Base-by-base conservation (phyloP, 1,140 invertebrate species). In the Trichonephila inaurata region DNA sequence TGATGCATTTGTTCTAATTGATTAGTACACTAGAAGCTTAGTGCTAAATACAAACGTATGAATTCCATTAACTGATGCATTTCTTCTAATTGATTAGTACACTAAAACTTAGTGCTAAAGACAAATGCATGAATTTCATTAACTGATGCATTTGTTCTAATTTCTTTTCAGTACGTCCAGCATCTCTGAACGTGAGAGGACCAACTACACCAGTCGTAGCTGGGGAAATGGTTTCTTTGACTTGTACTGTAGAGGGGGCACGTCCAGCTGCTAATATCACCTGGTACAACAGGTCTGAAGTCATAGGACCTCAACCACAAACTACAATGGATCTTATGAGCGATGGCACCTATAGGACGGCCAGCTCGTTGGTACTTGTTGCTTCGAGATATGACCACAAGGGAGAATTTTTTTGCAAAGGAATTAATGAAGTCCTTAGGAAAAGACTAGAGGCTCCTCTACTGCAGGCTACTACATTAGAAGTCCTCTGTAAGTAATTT, bases 211-310 rank as follows among this genome's bases (percentile, higher is more conserved):
- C 95, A 12, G 95, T 95, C 3, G 95, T 95, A 1, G 94, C 95
- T 19, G 95, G 95, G 24, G 95, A 95, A 85, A 95, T 95, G 94
- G 95, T 95, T 0, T 94, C 95, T 16, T 61, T 95, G 18, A 95
- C 94, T 1, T 95, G 95, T 77, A 94, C 92, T 0, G 95, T 95
- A 1, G 95, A 95, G 66, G 95, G 95, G 14, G 95, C 95, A 12
- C 69, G 95, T 91, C 95, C 95, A 28, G 94, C 95, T 10, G 95
- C 95, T 24, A 95, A 95, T 58, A 95, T 95, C 72, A 95, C 94
- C 5, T 95, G 95, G 95, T 95, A 95, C 91, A 95, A 95, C 91
- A 88, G 95, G 51, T 95, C 95, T 21, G 95, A 95, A 94, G 94
- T 95, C 10, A 94, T 95, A 24, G 72, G 69, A 10, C 95, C 94